Percentiles rank a stretch among this genome's conserved stretches.
These are phyloP conservation scores for Venusia cambrica DNA, from an alignment of 2,888 invertebrate species.

Conservation along the genomic window DNA sequence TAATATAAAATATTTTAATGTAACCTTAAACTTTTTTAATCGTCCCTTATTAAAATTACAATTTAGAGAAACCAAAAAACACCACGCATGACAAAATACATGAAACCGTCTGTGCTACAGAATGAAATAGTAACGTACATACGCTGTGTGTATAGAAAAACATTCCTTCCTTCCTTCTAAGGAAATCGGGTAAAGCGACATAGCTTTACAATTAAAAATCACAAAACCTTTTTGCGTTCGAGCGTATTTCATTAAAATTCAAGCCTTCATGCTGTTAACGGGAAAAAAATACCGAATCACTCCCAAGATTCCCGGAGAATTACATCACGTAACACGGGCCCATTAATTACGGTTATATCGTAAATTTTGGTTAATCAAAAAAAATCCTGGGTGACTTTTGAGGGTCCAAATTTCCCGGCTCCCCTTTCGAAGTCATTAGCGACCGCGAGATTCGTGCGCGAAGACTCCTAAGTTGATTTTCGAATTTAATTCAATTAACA, in stretches of 20 bases:
- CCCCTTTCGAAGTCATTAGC: constrained; percentile 53
- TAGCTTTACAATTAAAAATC: background rate
- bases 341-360: constrained; percentile 63
- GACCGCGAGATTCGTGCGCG: constrained; percentile 47
- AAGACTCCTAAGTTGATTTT: constrained; percentile 60
- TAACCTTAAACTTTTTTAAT: no score
- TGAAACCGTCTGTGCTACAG: no score
- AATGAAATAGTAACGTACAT: no score
- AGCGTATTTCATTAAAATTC: constrained; percentile 27
- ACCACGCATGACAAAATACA: no score
- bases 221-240: constrained; percentile 9
- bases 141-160: no score
- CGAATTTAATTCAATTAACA: constrained; percentile 75
- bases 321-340: constrained; percentile 46
- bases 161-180: no score
- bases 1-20: no score
- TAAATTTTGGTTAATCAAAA: constrained; percentile 67
- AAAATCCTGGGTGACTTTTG: constrained; percentile 55
- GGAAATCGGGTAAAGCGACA: no score
- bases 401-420: constrained; percentile 32
- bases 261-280: constrained; percentile 31
- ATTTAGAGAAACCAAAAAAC: no score
- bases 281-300: constrained; percentile 45
- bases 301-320: constrained; percentile 35
- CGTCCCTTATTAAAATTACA: no score